Base-by-base conservation (phyloP, 2,113 vertebrate species). In the Cinclus cinclus region DNA sequence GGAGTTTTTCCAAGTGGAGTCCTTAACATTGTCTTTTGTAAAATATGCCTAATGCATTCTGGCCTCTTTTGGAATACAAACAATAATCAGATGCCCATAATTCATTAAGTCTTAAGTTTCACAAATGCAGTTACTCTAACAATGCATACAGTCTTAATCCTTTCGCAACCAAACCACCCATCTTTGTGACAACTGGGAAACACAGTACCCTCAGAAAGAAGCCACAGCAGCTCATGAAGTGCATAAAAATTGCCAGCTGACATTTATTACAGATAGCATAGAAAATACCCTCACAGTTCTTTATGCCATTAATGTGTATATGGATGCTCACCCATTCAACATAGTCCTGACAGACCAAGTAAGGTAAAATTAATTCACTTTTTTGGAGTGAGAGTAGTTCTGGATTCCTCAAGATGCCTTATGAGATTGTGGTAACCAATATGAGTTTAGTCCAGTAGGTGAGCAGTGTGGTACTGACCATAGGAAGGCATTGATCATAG, bases 51-150 rank as follows among this genome's bases (percentile, higher is more conserved):
- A 95, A 83, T 5, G 19, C 31, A 75, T 81, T 94, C 47, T 88
- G 73, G 73, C 64, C 79, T 93, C 49, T 92, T 93, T n/a, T 86
- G 49, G 76, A 89, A 82, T 56, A 93, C 76, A 83, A 90, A 94
- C 60, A 80, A 89, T 68, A 63, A 93, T 94, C 71, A 83, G 85
- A 92, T 83, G 68, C 44, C 71, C 68, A 10, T 94, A 90, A 89
- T 83, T 95, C 70, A 94, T 88, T 67, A 88, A 91, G 62, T 52
- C 90, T 75, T 93, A 83, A 44, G 64, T 91, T 95, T 96, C 84
- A 86, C 83, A 94, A 96, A 90, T 88, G 60, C 69, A 83, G 71
- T 90, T 71, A 68, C 55, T 94, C 9, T 93, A 86, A 96, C 92
- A 94, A 94, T 97, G 53, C 90, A 81, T 92, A 86, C 15, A 71